Percentiles rank a stretch among this genome's conserved stretches.
These are phyloP conservation scores for Pterostichus madidus DNA, from an alignment of 2,888 invertebrate genomes.

Conservation along the genomic window DNA sequence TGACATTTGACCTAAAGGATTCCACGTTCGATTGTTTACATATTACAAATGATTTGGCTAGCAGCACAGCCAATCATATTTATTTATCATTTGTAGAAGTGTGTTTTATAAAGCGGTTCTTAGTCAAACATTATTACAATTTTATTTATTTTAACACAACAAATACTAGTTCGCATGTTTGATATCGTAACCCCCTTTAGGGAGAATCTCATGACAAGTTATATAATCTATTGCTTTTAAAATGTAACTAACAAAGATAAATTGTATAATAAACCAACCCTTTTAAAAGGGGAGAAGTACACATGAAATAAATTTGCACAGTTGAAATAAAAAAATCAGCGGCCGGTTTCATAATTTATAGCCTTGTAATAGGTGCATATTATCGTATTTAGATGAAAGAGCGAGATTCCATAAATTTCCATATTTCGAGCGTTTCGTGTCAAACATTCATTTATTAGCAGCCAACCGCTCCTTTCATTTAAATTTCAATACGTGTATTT, in stretches of 20 bases:
- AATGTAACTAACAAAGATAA: slow-evolving; percentile 40
- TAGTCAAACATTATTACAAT: too few relatives aligned
- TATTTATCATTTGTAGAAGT: background rate
- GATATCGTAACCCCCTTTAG: too few relatives aligned
- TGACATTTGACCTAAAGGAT: slow-evolving; percentile 42
- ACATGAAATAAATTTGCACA: slow-evolving; percentile 33
- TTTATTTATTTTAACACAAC: too few relatives aligned
- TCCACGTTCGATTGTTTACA: slow-evolving; percentile 38
- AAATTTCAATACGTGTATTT: slow-evolving; percentile 50
- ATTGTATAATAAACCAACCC: slow-evolving; percentile 22
- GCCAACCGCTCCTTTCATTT: slow-evolving; percentile 44
- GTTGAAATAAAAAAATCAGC: slow-evolving; percentile 33
- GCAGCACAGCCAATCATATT: background rate
- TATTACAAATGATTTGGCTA: slow-evolving; percentile 9
- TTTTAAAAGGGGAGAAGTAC: slow-evolving; percentile 21
- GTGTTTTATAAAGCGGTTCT: too few relatives aligned
- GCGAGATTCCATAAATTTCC: slow-evolving; percentile 53
- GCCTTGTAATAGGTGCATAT: slow-evolving; percentile 50
- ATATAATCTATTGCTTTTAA: background rate
- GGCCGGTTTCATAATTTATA: slow-evolving; percentile 33
- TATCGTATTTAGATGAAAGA: slow-evolving; percentile 52
- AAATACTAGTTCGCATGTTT: too few relatives aligned
- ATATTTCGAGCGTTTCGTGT: slow-evolving; percentile 52
- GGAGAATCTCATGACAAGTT: too few relatives aligned
- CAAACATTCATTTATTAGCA: slow-evolving; percentile 53